Evolutionary conservation across 2,113 vertebrate genomes (phyloP).

Genomic region (Gnathonemus echidnorhynchus): DNA sequence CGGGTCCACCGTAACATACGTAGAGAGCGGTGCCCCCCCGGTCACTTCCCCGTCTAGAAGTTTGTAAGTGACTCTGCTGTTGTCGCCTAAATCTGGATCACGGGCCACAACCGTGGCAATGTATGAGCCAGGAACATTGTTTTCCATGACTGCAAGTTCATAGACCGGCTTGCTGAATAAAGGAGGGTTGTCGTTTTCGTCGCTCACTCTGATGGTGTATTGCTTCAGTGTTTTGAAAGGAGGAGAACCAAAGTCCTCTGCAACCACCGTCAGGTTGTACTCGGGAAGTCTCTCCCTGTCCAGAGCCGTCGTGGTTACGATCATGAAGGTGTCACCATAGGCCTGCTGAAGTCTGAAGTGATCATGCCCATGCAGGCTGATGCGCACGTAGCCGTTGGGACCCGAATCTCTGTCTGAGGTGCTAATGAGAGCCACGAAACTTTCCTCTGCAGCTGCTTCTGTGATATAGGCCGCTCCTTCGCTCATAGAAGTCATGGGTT

Average conservation of each 20-base stretch:
- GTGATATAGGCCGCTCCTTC: constrained; percentile 63
- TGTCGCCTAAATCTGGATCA: constrained; percentile 54
- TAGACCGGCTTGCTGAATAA: constrained; percentile 56
- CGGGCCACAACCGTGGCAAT: constrained; percentile 57
- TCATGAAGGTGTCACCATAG: constrained; percentile 64
- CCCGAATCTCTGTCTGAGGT: constrained; percentile 65
- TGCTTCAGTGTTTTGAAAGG: constrained; percentile 58
- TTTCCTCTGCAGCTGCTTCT: constrained; percentile 60
- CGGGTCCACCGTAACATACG: constrained; percentile 49
- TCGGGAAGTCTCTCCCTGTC: constrained; percentile 61
- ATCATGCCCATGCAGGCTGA: constrained; percentile 57
- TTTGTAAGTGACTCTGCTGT: constrained; percentile 54
- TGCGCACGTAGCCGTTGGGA: constrained; percentile 59
- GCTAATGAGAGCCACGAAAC: constrained; percentile 67
- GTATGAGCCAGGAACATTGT: constrained; percentile 64
- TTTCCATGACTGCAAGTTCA: constrained; percentile 61
- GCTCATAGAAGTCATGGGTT: constrained; percentile 61
- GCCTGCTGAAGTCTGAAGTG: constrained; percentile 64
- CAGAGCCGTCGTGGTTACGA: constrained; percentile 51
- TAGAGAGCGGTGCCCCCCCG: constrained; percentile 38
- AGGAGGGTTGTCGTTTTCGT: constrained; percentile 65
- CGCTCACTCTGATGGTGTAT: constrained; percentile 59
- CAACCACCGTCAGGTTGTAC: constrained; percentile 63
- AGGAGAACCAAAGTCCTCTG: constrained; percentile 60
- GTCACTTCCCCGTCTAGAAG: constrained; percentile 45